Percentiles rank a stretch among this genome's conserved stretches.
phyloP scores from a whole-genome alignment of 2,888 invertebrate species.

The Drosophila rubida region DNA sequence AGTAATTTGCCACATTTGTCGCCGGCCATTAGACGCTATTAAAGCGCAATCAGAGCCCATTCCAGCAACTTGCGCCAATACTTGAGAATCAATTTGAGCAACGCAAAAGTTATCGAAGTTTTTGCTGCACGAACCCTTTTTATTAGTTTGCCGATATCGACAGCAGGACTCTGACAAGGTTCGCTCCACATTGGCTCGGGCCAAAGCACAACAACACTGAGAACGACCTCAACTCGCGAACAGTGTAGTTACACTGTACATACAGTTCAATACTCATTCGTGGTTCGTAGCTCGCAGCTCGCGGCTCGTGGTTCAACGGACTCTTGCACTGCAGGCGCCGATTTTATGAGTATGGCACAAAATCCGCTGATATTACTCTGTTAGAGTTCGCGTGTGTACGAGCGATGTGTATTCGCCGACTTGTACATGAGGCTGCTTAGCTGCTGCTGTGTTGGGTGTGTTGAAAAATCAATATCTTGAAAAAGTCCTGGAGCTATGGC shows the following conservation, averaged over 20 bases:
- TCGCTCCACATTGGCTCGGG: conserved; percentile 43
- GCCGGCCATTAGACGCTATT: conserved; percentile 75
- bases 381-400: conserved; percentile 4
- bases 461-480: conserved; percentile 60
- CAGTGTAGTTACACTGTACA: conserved; percentile 32
- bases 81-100: conserved; percentile 66
- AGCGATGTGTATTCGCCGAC: conserved; percentile 7
- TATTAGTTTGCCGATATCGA: conserved; percentile 62
- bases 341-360: conserved; percentile 29
- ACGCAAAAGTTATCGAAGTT: conserved; percentile 58
- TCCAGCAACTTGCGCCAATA: conserved; percentile 36
- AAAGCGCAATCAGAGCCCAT: conserved; percentile 71
- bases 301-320: conserved; percentile 61
- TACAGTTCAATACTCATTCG: neutral
- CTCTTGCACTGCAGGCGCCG: conserved; percentile 41
- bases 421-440: conserved; percentile 34
- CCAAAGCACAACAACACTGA: conserved; percentile 26
- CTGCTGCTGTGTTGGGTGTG: conserved; percentile 3
- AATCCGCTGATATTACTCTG: conserved; percentile 30
- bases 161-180: conserved; percentile 1
- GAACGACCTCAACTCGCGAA: conserved; percentile 16
- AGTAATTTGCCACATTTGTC: conserved; percentile 80
- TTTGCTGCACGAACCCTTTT: conserved; percentile 58
- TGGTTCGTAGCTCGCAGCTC: neutral
- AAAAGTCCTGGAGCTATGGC: conserved; percentile 4